Conservation (phyloP, 37 sponge, comb jelly and placozoan species). For the Dysidea cf. avara region DNA sequence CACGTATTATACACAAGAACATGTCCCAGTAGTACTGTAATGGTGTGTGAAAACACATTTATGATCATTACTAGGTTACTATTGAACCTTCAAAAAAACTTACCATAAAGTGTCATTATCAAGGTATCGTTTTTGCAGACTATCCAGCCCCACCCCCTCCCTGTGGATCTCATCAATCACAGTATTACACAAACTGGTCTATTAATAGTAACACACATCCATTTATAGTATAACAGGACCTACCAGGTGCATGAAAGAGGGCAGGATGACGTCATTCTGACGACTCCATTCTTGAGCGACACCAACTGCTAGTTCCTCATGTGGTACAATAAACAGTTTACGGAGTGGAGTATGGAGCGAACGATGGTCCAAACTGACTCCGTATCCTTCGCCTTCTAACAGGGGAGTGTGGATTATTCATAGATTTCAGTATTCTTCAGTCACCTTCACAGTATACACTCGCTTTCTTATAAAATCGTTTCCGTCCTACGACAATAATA, state of each 20-base stretch:
- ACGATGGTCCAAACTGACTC: slow-evolving; percentile 53
- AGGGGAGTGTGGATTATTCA: neutral
- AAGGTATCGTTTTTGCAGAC: slow-evolving; percentile 35
- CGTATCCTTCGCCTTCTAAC: slow-evolving; percentile 28
- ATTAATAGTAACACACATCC: neutral
- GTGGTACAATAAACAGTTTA: slow-evolving; percentile 50
- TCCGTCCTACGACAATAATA: slow-evolving; percentile 36
- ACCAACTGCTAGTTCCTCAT: slow-evolving; percentile 67
- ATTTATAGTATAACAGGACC: neutral
- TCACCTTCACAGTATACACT: slow-evolving; percentile 35
- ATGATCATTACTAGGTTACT: too few relatives aligned
- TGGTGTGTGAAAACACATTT: too few relatives aligned
- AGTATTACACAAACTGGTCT: slow-evolving; percentile 81
- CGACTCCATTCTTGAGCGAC: slow-evolving; percentile 76
- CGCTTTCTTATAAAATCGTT: slow-evolving; percentile 70
- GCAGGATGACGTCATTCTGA: slow-evolving; percentile 48
- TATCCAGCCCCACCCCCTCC: neutral
- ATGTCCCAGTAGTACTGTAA: too few relatives aligned
- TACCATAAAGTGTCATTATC: slow-evolving; percentile 70
- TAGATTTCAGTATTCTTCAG: neutral
- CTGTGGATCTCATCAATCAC: slow-evolving; percentile 50
- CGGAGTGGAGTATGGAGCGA: slow-evolving; percentile 63
- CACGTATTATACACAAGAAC: too few relatives aligned
- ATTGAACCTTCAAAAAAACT: neutral
- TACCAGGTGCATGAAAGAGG: slow-evolving; percentile 79